These are phyloP conservation scores for Tenualosa thibaudeaui DNA, from an alignment of 2,797 vertebrate species.

Conservation along the genomic window DNA sequence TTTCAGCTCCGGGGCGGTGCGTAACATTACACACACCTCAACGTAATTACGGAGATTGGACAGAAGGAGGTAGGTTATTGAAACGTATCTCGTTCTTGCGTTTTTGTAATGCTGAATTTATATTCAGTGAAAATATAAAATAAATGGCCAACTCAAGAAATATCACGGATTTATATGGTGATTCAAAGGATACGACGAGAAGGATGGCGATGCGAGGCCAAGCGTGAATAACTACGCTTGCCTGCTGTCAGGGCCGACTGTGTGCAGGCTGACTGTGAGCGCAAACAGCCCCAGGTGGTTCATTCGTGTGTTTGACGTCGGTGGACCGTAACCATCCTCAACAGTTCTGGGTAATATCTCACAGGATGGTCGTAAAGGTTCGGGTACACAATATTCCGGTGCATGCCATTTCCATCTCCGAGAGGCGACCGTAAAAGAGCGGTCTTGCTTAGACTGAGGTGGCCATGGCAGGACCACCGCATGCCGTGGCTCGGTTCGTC, in stretches of 20 bases:
- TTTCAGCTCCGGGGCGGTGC: slow-evolving; percentile 6
- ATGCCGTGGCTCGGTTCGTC: slow-evolving; percentile 46
- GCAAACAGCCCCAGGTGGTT: slow-evolving; percentile 35
- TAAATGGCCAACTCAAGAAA: neutral
- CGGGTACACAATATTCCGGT: slow-evolving; percentile 33
- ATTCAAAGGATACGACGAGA: neutral
- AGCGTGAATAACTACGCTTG: slow-evolving; percentile 21
- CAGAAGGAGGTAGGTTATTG: slow-evolving; percentile 5
- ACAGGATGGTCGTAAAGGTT: slow-evolving; percentile 38
- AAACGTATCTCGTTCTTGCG: neutral
- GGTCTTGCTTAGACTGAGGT: slow-evolving; percentile 5
- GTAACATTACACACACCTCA: slow-evolving; percentile 22
- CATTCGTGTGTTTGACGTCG: slow-evolving; percentile 36
- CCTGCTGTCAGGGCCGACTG: slow-evolving; percentile 14
- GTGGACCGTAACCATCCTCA: slow-evolving; percentile 13
- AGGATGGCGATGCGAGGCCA: slow-evolving; percentile 3
- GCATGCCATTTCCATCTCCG: slow-evolving; percentile 31
- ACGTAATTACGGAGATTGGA: slow-evolving; percentile 20
- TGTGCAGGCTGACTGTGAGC: slow-evolving; percentile 5
- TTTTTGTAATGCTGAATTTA: neutral
- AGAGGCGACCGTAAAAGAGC: slow-evolving; percentile 22
- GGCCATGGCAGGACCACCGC: slow-evolving; percentile 47
- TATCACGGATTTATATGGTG: neutral
- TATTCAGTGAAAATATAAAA: neutral
- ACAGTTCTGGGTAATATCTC: neutral